Base-by-base conservation (phyloP, 2,888 invertebrate genomes). In the Nyleta sp. region DNA sequence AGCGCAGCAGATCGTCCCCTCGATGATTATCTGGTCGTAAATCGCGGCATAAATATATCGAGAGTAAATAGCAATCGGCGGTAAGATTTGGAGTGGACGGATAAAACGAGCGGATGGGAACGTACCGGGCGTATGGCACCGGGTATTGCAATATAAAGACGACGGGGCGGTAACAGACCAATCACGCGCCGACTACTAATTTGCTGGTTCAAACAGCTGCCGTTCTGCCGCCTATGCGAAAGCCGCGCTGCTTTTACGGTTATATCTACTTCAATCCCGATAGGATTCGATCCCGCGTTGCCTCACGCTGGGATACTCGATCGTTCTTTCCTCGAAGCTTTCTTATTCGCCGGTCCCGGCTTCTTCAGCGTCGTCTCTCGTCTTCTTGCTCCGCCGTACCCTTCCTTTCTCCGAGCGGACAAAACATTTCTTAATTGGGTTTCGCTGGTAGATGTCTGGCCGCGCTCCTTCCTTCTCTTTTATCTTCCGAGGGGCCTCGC, bases 381-480 rank as follows among this genome's bases (percentile, higher is more conserved):
- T 72, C 75, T 77, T 60, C 73, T 73, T 79, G 72, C 67, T 62
- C 72, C 65, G 62, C 74, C 70, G 50, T 68, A 38, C 59, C 72
- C 57, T 70, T 79, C 62, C 85, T 84, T 83, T 85, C 85, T 85
- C 84, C 84, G 31, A 83, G 81, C 87, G 88, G 90, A 90, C 90
- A 89, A 90, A 90, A 90, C 90, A 90, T 90, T 90, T 90, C 90
- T 90, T 90, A 90, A 91, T 91, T 91, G 90, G 90, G 86, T 90
- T 88, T 89, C 88, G 85, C 83, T 78, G 83, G 81, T 77, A 78
- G 84, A 84, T 81, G 82, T 81, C 80, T 81, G 81, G 68, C 77
- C 77, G 78, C 81, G 76, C 80, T 80, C 60, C 57, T 55, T 80
- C 73, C 75, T 76, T 57, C 65, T 72, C 80, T 70, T 73, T 74